Evolutionary conservation across 2,888 invertebrate genomes (phyloP), one percentile per base, ranked within the genome.

Genomic region (Leptothorax acervorum): DNA sequence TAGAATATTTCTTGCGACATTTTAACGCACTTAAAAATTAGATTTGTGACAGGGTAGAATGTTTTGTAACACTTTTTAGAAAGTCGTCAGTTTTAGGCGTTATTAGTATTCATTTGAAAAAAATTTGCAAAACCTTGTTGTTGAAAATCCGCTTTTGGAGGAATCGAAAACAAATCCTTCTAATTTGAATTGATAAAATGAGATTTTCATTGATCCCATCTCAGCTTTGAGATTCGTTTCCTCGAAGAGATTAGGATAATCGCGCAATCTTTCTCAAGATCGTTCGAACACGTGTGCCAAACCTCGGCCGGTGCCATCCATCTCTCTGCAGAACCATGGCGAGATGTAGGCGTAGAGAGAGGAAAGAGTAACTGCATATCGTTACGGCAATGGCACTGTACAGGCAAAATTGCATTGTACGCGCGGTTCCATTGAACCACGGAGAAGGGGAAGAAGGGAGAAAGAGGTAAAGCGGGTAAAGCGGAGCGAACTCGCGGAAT

Each of bases 401-500:
- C n/a, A 78, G 66, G 66, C 39, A 62, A 81, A 81, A 81, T 62
- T 71, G 48, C 35, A 63, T 70, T 70, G 73, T 71, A 73, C 60
- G 48, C 42, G 63, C 66, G 66, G 60, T 78, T 83, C 35, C 65
- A 76, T 83, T 83, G 63, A 66, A 78, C 28, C 39, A 23, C n/a
- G 57, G 39, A 1, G 42, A 9, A 39, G 65, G 6, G 23, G 51
- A 15, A 8, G 51, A n/a, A 8, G 48, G 48, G 28, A 18, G 45
- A 45, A 28, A 53, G 35, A 39, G 75, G 66, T 53, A 31, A 83
- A 66, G 76, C 48, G 66, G 66, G 66, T 53, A 31, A 83, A 66
- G 76, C 48, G 66, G 66, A 51, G 79, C 57, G 55, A 71, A 79
- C 79, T 62, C 79, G 60, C 79, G 79, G 70, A 79, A 71, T 65